Percentiles rank a stretch among this genome's conserved stretches.
Evolutionary conservation across 2,113 vertebrate genomes (phyloP).

Genomic region (Fukomys damarensis): DNA sequence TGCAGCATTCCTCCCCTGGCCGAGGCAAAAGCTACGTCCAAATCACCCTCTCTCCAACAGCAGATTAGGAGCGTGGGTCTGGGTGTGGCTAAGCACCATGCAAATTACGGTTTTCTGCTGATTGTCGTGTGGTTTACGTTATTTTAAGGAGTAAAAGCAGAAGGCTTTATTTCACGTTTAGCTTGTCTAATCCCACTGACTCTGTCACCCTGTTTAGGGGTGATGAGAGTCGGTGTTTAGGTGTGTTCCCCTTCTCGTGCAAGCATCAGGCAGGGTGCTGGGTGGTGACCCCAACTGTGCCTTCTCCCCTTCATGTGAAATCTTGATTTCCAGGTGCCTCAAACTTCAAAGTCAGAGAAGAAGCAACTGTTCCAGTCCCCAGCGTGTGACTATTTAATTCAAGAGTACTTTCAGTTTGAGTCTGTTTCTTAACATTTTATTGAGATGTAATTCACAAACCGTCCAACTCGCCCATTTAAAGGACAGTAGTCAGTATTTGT

Average conservation of each 20-base stretch:
- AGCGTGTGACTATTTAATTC: background rate
- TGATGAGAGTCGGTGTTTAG: background rate
- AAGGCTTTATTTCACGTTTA: background rate
- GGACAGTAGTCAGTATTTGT: background rate
- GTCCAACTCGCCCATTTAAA: background rate
- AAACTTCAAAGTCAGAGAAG: background rate
- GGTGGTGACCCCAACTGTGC: background rate
- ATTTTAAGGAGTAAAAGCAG: background rate
- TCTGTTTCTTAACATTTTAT: background rate
- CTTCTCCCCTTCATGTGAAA: background rate
- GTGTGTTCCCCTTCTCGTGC: background rate
- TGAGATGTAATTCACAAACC: background rate
- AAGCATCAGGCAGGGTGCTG: background rate
- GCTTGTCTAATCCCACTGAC: background rate
- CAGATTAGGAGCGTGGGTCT: slow-evolving; percentile 78
- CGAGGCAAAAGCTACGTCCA: slow-evolving; percentile 84
- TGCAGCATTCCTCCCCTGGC: slow-evolving; percentile 90
- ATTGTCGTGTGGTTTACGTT: slow-evolving; percentile 19
- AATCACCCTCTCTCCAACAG: slow-evolving; percentile 75
- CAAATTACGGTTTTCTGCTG: slow-evolving; percentile 66
- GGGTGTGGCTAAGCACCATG: background rate
- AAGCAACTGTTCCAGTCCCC: background rate
- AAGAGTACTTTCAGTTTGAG: background rate
- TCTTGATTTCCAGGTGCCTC: background rate
- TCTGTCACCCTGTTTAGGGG: background rate